Base-by-base conservation (phyloP, 1,140 invertebrate genomes). In the Penaeus vannamei region DNA sequence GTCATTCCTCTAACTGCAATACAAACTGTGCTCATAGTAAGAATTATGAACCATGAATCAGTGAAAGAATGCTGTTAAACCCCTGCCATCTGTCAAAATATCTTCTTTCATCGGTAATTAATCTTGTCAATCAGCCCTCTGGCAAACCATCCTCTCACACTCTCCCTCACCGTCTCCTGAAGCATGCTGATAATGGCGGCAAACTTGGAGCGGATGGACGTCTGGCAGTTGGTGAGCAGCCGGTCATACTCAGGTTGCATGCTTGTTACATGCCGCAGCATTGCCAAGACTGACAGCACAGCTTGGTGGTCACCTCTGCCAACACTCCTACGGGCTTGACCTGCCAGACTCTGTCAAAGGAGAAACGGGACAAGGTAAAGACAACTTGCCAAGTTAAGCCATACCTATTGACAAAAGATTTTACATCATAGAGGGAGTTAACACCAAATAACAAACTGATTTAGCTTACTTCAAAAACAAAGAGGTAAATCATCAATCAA, bases 221-320 rank as follows among this genome's bases (percentile, higher is more conserved):
- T 91, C 93, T 96, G 95, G 91, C 96, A 97, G 42, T 95, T 95
- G 92, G 96, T 95, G 59, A 96, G 95, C 10, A 96, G 95, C 85
- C 95, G 94, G 89, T 98, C 97, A 92, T 98, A 96, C 91, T 98
- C 96, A 5, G 97, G 96, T 92, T 97, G 97, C 81, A 98, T 93
- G 53, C 95, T 94, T 5, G 95, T 94, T 1, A 98, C 94, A 92
- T 98, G 96, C 92, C 97, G 97, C 8, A 98, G 93, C 77, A 98
- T 97, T 0, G 97, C 97, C 92, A 98, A 97, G 36, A 98, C 95
- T 1, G 96, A 96, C 72, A 98, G 92, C 26, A 97, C 96, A 0
- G 96, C 96, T 29, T 95, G 95, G 93, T 97, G 98, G 91, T 98
- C 97, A 90, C 97, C 96, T 86, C 95, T 94, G 22, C 94, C 94